Evolutionary conservation across 37 sponge, comb jelly and placozoan genomes (phyloP).

Genomic region (Theonella swinhoei): DNA sequence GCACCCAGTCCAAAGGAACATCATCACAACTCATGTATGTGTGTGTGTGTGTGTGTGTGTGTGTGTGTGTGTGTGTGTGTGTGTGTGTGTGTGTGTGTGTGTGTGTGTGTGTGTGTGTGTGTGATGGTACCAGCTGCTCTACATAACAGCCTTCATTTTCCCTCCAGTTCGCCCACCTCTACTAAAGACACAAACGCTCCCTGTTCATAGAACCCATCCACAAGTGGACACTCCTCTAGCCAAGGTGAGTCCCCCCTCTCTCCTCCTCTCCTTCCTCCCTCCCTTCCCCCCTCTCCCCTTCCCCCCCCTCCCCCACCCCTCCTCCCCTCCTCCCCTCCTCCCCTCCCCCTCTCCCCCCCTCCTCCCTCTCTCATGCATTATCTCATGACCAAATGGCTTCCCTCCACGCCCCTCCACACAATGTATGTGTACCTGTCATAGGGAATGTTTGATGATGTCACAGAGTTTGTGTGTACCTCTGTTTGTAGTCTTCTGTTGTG

Average conservation of each 20-base stretch:
- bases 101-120: too few species aligned
- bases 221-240: conserved; percentile 7
- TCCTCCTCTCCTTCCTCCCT: neutral
- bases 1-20: neutral
- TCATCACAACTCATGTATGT: neutral
- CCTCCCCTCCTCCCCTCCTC: neutral
- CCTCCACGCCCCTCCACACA: too few species aligned
- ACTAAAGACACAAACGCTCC: conserved; percentile 1
- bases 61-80: conserved; percentile 3
- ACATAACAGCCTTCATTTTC: too few species aligned
- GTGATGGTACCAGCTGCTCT: too few species aligned
- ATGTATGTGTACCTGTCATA: too few species aligned
- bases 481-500: too few species aligned
- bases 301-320: neutral
- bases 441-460: too few species aligned
- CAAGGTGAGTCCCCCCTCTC: neutral
- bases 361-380: neutral
- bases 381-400: conserved; percentile 1
- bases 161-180: neutral
- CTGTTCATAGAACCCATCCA: neutral
- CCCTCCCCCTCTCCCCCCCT: neutral
- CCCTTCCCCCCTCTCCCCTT: neutral
- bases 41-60: neutral
- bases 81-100: too few species aligned
- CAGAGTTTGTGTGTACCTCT: too few species aligned